Conservation (phyloP, 2,888 invertebrate species). For the Hemistola chrysoprasaria region DNA sequence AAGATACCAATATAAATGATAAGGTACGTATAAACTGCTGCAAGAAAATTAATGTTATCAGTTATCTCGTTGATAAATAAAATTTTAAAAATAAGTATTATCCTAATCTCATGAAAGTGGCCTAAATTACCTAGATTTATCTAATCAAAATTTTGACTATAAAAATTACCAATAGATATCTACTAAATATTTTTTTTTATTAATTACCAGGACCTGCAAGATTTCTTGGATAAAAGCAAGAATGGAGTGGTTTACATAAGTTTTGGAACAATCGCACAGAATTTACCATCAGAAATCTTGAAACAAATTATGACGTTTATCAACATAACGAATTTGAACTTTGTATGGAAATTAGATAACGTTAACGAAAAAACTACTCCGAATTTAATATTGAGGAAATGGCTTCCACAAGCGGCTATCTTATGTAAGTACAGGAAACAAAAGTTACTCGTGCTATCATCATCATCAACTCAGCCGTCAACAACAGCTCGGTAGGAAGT, state of each 20-base stretch:
- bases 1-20: constrained; percentile 21
- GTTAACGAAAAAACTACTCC: constrained; percentile 81
- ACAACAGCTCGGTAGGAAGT: too few relatives aligned
- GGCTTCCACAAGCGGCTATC: constrained; percentile 88
- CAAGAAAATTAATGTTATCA: too few relatives aligned
- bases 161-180: neutral
- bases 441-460: too few relatives aligned
- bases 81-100: too few relatives aligned
- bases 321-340: constrained; percentile 70
- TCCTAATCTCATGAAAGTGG: too few relatives aligned
- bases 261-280: constrained; percentile 86
- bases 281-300: constrained; percentile 80
- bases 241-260: constrained; percentile 86
- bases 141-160: too few relatives aligned
- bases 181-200: neutral
- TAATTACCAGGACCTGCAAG: constrained; percentile 26
- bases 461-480: too few relatives aligned
- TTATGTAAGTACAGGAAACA: constrained; percentile 85
- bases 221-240: constrained; percentile 82
- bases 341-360: constrained; percentile 88
- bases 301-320: constrained; percentile 71
- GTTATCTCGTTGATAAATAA: too few relatives aligned
- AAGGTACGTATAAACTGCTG: too few relatives aligned
- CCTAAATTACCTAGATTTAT: too few relatives aligned
- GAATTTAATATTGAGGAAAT: constrained; percentile 84